Conservation (phyloP, 2,797 vertebrate species). For the Etheostoma nigrum region DNA sequence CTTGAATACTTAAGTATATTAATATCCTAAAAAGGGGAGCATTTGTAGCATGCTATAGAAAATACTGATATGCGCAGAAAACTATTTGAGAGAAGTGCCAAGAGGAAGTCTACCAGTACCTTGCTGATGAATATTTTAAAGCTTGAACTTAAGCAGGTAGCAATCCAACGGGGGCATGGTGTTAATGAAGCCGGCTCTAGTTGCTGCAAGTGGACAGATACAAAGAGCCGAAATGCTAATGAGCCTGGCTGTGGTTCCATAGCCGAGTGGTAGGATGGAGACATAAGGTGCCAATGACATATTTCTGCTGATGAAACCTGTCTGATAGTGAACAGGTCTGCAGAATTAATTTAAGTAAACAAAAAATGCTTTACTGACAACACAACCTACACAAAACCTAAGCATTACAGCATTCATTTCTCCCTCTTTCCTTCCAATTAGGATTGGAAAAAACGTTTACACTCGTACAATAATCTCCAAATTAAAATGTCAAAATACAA, state of each 20-base stretch:
- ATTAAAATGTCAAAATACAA: conserved; percentile 25
- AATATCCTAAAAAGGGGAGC: not conserved
- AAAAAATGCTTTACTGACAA: not conserved
- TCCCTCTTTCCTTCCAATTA: not conserved
- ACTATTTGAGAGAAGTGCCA: not conserved
- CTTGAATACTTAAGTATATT: not conserved
- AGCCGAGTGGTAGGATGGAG: not conserved
- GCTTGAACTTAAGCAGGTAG: conserved; percentile 36
- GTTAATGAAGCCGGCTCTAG: conserved; percentile 39
- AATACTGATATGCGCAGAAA: not conserved
- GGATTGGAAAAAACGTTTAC: not conserved
- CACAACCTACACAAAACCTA: not conserved
- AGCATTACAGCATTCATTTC: not conserved
- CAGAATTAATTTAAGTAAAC: not conserved
- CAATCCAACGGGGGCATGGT: conserved; percentile 13
- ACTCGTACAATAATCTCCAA: conserved; percentile 1
- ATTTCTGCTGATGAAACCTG: not conserved
- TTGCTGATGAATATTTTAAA: conserved; percentile 50
- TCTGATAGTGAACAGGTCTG: conserved; percentile 2
- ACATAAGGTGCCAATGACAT: not conserved
- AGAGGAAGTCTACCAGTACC: not conserved
- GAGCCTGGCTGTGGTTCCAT: not conserved
- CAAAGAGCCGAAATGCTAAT: conserved; percentile 9
- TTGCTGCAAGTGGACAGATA: conserved; percentile 8
- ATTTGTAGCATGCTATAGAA: not conserved